Percentiles rank a stretch among this genome's conserved stretches.
Evolutionary conservation across 1,140 invertebrate genomes (phyloP).

Genomic region (Drosophila setifemur): DNA sequence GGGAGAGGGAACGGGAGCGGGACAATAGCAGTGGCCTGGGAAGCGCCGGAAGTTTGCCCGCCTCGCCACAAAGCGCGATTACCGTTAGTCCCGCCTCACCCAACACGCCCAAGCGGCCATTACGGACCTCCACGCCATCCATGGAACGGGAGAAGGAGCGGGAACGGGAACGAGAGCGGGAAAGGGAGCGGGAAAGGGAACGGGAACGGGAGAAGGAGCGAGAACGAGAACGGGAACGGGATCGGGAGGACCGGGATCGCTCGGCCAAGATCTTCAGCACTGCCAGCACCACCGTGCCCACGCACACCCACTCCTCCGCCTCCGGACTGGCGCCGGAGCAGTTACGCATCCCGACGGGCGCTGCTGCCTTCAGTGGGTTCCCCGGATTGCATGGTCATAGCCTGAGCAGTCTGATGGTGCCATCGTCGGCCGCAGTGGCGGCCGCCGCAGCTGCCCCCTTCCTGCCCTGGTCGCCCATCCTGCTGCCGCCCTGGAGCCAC

Average conservation of each 20-base stretch:
- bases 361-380: slow-evolving; percentile 74
- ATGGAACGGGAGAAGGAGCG: slow-evolving; percentile 23
- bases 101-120: slow-evolving; percentile 53
- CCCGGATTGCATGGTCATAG: slow-evolving; percentile 69
- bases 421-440: slow-evolving; percentile 82
- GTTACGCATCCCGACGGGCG: slow-evolving; percentile 71
- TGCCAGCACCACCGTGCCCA: slow-evolving; percentile 69
- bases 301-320: slow-evolving; percentile 50
- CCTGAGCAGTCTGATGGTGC: slow-evolving; percentile 83
- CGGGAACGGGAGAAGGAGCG: slow-evolving; percentile 9
- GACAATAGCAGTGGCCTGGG: slow-evolving; percentile 60
- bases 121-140: slow-evolving; percentile 73
- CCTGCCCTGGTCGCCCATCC: slow-evolving; percentile 84
- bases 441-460: slow-evolving; percentile 83
- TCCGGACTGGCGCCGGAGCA: slow-evolving; percentile 54
- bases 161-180: slow-evolving; percentile 7
- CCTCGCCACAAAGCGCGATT: slow-evolving; percentile 67
- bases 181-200: slow-evolving; percentile 10
- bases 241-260: slow-evolving; percentile 16
- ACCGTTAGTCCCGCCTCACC: slow-evolving; percentile 51
- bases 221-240: slow-evolving; percentile 11
- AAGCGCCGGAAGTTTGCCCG: slow-evolving; percentile 62
- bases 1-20: slow-evolving; percentile 34
- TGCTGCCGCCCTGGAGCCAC: slow-evolving; percentile 84
- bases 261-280: slow-evolving; percentile 50